Evolutionary conservation across 2,888 invertebrate genomes (phyloP), one percentile per base, ranked within the genome.

Genomic region (Cheilosia grossa): DNA sequence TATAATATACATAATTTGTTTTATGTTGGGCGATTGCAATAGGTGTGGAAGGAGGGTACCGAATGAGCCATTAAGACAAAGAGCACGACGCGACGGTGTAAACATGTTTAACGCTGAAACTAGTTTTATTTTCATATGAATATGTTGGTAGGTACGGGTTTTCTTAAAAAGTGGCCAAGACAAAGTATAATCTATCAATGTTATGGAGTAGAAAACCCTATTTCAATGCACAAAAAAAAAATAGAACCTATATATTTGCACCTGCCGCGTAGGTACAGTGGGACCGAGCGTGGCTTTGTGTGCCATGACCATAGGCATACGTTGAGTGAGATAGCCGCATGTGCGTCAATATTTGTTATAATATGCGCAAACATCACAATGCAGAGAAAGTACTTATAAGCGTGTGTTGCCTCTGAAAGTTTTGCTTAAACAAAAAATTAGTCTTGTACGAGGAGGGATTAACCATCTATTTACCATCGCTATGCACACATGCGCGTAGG

Each of bases 21-120:
- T 56, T 54, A 64, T 42, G 54, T 33, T n/a, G 7, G 44, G 21
- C 33, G 5, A 44, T 53, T 40, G 33, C 17, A 40, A 63, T 37
- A 13, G 27, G 47, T 30, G 30, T 30, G 30, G 30, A 30, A 9
- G 30, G 7, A 9, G 30, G 9, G 9, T 30, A 30, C 2, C 9
- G 21, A 24, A 37, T 58, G 33, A n/a, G 9, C 33, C 27, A 54
- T 44, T 13, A 54, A 24, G 49, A 40, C 17, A 27, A 47, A 37
- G 37, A 30, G 30, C 33, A 13, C n/a, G n/a, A 17, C 37, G 10
- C 30, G 30, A 7, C 30, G 6, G 10, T 47, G 7, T 47, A 17
- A n/a, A n/a, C 44, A 47, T 47, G 44, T 9, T 47, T 47, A 7
- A 3, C 17, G 13, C 3, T 49, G 4, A 53, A 61, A 73, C 72